A percentile compares a stretch with the other conserved stretches of the same genome.
These are phyloP conservation scores for Megaustenia siamemsis DNA, from an alignment of 2,888 invertebrate genomes.

Conservation along the genomic window DNA sequence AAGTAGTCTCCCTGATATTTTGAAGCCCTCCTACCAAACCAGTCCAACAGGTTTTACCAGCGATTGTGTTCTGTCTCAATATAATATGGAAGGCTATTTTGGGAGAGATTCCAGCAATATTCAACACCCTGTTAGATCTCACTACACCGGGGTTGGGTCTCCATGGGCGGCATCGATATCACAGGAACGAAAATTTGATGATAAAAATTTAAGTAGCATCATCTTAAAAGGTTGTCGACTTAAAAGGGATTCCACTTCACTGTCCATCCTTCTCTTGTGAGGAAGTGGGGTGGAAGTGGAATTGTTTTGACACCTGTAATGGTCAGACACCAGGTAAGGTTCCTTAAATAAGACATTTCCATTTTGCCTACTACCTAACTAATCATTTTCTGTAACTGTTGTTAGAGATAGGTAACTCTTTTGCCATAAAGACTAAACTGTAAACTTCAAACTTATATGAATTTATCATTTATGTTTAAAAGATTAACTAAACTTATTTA, in stretches of 20 bases:
- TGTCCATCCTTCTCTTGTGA: too few species aligned
- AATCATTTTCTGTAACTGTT: too few species aligned
- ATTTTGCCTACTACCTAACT: too few species aligned
- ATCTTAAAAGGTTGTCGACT: too few species aligned
- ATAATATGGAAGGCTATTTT: slow-evolving; percentile 59
- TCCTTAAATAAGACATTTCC: background rate
- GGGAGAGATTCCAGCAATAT: slow-evolving; percentile 20
- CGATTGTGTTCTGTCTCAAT: background rate
- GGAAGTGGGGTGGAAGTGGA: background rate
- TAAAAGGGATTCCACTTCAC: background rate
- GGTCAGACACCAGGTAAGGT: background rate
- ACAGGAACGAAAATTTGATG: background rate
- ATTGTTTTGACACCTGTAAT: background rate
- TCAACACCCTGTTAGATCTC: slow-evolving; percentile 31
- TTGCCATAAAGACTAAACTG: too few species aligned
- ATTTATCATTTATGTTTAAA: too few species aligned
- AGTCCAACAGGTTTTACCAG: slow-evolving; percentile 54
- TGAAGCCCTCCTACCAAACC: slow-evolving; percentile 28
- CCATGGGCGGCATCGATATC: slow-evolving; percentile 22
- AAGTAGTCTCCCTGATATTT: too few species aligned
- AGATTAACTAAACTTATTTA: too few species aligned
- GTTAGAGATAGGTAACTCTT: too few species aligned
- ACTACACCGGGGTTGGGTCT: slow-evolving; percentile 39
- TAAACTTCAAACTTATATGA: too few species aligned
- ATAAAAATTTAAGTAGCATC: background rate